A percentile compares a stretch with the other conserved stretches of the same genome.
phyloP scores from a whole-genome alignment of 2,113 vertebrate genomes.

The Pyxicephalus adspersus region DNA sequence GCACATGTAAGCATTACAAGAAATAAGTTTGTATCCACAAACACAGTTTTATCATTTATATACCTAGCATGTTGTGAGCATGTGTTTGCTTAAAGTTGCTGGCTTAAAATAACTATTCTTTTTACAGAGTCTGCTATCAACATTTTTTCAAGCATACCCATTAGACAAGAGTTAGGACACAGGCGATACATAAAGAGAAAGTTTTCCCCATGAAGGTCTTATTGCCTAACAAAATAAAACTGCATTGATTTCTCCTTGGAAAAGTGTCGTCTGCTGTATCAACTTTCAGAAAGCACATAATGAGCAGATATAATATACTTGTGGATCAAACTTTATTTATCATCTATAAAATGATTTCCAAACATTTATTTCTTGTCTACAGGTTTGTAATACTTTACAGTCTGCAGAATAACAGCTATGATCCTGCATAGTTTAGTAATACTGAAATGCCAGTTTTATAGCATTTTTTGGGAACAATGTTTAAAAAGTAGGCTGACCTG shows the following conservation, averaged over 20 bases:
- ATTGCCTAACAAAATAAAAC: conserved; percentile 51
- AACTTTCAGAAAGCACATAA: conserved; percentile 43
- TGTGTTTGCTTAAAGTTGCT: no score
- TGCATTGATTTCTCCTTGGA: conserved; percentile 53
- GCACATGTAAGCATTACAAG: no score
- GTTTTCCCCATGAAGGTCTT: conserved; percentile 43
- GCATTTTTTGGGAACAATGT: not conserved
- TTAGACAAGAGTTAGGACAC: conserved; percentile 25
- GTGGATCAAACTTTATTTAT: conserved; percentile 51
- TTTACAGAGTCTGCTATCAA: not conserved
- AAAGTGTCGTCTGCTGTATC: conserved; percentile 32
- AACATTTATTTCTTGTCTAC: conserved; percentile 34
- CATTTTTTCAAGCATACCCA: not conserved
- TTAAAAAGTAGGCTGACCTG: no score
- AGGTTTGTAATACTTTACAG: conserved; percentile 7
- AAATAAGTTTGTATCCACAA: no score
- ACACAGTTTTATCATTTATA: no score
- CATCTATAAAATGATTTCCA: conserved; percentile 42
- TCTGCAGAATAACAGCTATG: not conserved
- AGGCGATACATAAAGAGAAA: conserved; percentile 51
- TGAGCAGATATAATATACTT: conserved; percentile 39
- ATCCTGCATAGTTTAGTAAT: not conserved
- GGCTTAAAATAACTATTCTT: not conserved
- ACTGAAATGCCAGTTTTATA: not conserved
- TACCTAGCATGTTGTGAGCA: not conserved